A percentile compares a stretch with the other conserved stretches of the same genome.
phyloP scores from a whole-genome alignment of 1,140 invertebrate genomes.

The Pachyrhynchus sulphureomaculatus region DNA sequence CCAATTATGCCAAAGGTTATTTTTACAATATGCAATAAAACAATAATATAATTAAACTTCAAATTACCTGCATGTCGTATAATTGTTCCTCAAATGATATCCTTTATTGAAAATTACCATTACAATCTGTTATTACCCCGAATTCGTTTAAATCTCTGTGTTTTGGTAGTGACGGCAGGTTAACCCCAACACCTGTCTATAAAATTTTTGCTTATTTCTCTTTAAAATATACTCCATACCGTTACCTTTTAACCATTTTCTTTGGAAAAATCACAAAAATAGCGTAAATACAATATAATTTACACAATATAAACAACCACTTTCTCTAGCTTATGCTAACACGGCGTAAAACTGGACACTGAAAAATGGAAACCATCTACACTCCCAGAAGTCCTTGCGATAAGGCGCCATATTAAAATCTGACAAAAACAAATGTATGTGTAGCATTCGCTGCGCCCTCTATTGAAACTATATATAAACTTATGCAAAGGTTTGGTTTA shows the following conservation, averaged over 20 bases:
- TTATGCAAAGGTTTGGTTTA: not conserved
- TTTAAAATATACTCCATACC: constrained; percentile 37
- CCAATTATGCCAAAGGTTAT: constrained; percentile 26
- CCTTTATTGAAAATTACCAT: constrained; percentile 47
- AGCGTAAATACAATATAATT: constrained; percentile 27
- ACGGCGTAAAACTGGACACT: constrained; percentile 48
- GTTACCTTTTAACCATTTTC: constrained; percentile 22
- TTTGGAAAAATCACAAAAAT: constrained; percentile 23
- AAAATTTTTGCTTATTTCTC: constrained; percentile 41
- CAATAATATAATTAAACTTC: constrained; percentile 26
- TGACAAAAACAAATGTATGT: constrained; percentile 26
- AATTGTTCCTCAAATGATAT: constrained; percentile 39
- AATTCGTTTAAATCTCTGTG: constrained; percentile 31
- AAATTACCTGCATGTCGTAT: constrained; percentile 52
- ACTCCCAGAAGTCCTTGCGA: constrained; percentile 50
- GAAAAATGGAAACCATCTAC: constrained; percentile 51
- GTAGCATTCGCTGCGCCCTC: not conserved
- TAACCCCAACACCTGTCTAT: constrained; percentile 50
- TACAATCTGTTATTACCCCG: constrained; percentile 44
- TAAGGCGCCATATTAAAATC: constrained; percentile 40
- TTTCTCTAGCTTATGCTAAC: constrained; percentile 39
- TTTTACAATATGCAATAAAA: constrained; percentile 36
- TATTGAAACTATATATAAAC: not conserved
- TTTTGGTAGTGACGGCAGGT: constrained; percentile 38
- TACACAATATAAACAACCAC: constrained; percentile 32